Percentiles rank a stretch among this genome's conserved stretches.
Conservation (phyloP, 2,113 vertebrate genomes). For the Colaptes auratus region DNA sequence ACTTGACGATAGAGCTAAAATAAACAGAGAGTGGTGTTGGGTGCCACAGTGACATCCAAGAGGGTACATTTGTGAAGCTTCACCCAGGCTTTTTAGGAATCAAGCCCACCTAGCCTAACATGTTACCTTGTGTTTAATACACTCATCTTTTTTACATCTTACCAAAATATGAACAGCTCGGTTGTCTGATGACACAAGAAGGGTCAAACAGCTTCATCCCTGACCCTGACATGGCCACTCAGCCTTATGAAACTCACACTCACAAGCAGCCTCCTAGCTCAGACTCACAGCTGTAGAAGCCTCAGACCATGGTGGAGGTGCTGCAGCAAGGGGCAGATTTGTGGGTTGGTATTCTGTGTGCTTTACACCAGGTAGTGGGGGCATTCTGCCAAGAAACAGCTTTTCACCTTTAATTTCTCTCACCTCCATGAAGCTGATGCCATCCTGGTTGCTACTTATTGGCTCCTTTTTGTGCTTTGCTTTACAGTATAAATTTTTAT, state of each 20-base stretch:
- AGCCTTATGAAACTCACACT: neutral
- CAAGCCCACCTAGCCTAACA: neutral
- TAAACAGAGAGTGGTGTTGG: neutral
- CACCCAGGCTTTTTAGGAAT: neutral
- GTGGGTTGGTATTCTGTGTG: fast-evolving
- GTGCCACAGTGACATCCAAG: neutral
- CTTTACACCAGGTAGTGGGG: neutral
- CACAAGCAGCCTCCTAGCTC: neutral
- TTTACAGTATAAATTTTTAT: neutral
- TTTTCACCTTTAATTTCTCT: neutral
- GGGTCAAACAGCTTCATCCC: neutral
- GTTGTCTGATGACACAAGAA: neutral
- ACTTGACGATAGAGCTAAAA: neutral
- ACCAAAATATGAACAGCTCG: neutral
- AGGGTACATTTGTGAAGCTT: neutral
- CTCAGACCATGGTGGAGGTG: neutral
- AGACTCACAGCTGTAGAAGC: neutral
- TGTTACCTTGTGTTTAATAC: neutral
- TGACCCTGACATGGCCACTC: neutral
- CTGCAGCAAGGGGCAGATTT: neutral
- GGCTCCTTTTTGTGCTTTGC: neutral
- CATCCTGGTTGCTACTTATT: neutral
- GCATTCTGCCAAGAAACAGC: neutral
- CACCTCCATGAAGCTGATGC: neutral
- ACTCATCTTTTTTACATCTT: neutral